Evolutionary conservation across 2,797 vertebrate species (phyloP), one percentile per base, ranked within the genome.

Genomic region (Eidolon dupreanum): DNA sequence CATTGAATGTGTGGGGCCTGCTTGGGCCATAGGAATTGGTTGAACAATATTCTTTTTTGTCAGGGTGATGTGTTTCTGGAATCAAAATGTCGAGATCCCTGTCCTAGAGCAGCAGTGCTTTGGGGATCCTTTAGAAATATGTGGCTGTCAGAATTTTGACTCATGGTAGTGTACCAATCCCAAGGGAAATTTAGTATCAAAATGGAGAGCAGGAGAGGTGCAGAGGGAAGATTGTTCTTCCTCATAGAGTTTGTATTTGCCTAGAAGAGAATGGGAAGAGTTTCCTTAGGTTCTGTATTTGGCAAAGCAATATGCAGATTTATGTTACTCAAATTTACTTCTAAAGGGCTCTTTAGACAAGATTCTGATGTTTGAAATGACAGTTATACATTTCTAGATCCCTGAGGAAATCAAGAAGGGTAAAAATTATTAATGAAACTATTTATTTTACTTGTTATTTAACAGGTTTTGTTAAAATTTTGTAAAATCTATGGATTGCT

Each of bases 361-460:
- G n/a, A 83, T 59, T 51, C 7, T 92, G 4, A 26, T 33, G 16
- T 79, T 82, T 49, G 31, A 90, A 86, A 66, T 53, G 28, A n/a
- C 12, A 61, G 0, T 55, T 68, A 10, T 31, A 2, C 20, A 71
- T 90, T 17, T 13, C 7, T 24, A 65, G 33, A 22, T 20, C 31
- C 24, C 17, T 17, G 31, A 81, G 3, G 15, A 68, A 51, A 15
- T 88, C 0, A 66, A 33, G 28, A 66, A 65, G 16, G 11, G 8
- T 31, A n/a, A 66, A 63, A 74, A 63, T 17, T 75, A 31, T 26
- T 43, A 43, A 46, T 24, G 10, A 79, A 81, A 81, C 5, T 33
- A 33, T 2, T 26, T 66, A 59, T 57, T 43, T 70, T 22, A 6
- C 79, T 77, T 90, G 3, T 82, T 78, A 86, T 78, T 61, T 94